Evolutionary conservation across 2,888 invertebrate species (phyloP).

Genomic region (Pimpla rufipes): DNA sequence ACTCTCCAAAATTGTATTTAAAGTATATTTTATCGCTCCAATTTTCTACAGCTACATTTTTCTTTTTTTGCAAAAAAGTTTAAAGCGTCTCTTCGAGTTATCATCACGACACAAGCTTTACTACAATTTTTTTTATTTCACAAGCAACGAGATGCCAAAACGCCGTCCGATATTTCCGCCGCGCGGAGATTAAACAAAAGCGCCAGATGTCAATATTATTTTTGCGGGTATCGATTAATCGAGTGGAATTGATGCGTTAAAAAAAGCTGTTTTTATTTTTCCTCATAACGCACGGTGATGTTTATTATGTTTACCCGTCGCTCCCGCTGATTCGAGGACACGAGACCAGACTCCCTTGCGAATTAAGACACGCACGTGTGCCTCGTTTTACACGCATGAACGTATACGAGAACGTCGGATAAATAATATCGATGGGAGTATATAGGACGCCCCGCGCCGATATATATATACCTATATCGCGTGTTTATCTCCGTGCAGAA

Average conservation of each 20-base stretch:
- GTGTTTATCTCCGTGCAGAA: constrained; percentile 43
- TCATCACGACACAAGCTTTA: too few species aligned
- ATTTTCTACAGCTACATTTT: too few species aligned
- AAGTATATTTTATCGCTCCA: too few species aligned
- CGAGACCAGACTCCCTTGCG: constrained; percentile 40
- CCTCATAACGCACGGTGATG: not conserved
- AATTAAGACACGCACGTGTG: constrained; percentile 61
- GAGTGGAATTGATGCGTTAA: not conserved
- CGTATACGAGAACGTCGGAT: not conserved
- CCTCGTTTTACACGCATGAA: constrained; percentile 27
- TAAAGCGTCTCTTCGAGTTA: too few species aligned
- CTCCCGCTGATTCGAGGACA: constrained; percentile 49
- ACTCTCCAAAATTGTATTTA: too few species aligned
- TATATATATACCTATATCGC: constrained; percentile 12
- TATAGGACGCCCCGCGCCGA: constrained; percentile 2
- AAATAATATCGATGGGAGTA: constrained; percentile 48
- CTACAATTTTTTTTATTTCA: too few species aligned
- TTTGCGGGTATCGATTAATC: not conserved
- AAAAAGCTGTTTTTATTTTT: constrained; percentile 1
- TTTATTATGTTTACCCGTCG: constrained; percentile 21
- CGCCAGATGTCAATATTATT: constrained; percentile 2
- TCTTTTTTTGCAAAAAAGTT: too few species aligned
- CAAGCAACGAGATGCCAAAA: too few species aligned
- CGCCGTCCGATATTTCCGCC: not conserved
- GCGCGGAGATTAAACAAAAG: not conserved